Conservation (phyloP, 2,797 vertebrate species). For the Gymnocypris eckloni region DNA sequence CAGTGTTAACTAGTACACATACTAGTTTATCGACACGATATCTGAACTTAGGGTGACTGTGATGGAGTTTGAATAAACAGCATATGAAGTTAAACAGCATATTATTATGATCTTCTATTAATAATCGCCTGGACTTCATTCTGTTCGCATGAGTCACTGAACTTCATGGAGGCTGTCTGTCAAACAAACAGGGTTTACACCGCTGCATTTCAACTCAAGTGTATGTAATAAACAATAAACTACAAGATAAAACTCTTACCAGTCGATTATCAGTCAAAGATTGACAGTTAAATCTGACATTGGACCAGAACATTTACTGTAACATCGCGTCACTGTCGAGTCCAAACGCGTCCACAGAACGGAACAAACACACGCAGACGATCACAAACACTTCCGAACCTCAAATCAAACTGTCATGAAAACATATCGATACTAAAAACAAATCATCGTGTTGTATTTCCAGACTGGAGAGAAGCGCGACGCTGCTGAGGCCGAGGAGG, state of each 20-base stretch:
- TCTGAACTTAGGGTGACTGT: background rate
- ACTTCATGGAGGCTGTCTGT: background rate
- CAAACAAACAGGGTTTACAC: background rate
- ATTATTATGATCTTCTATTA: background rate
- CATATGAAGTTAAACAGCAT: background rate
- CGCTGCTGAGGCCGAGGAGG: background rate
- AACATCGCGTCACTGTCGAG: background rate
- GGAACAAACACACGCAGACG: background rate
- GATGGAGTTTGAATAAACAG: background rate
- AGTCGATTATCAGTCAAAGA: background rate
- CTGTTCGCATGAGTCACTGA: background rate
- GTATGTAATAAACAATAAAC: background rate
- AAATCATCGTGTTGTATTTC: too few relatives aligned
- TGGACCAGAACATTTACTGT: background rate
- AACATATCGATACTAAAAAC: background rate
- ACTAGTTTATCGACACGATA: background rate
- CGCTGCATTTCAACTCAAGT: background rate
- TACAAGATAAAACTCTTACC: background rate
- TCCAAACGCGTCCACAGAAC: background rate
- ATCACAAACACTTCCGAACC: background rate
- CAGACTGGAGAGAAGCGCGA: background rate
- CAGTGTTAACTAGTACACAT: background rate
- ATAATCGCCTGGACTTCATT: background rate
- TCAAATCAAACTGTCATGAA: too few relatives aligned
- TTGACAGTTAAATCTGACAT: background rate